These are phyloP conservation scores for Tinamus guttatus DNA, from an alignment of 2,113 vertebrate species.

Conservation along the genomic window DNA sequence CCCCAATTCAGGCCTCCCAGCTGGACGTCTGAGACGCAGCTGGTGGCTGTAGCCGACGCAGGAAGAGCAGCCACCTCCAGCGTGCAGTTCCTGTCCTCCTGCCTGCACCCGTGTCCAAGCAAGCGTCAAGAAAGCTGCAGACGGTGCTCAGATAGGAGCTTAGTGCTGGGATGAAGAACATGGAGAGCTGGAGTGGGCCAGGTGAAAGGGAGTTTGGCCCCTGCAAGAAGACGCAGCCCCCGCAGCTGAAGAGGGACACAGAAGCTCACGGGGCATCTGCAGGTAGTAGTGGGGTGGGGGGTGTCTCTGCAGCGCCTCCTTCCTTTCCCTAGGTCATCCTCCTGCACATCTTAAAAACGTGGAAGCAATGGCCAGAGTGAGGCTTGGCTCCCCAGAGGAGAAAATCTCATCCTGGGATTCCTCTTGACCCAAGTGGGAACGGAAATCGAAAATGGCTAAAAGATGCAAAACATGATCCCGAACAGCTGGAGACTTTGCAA, in stretches of 20 bases:
- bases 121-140: background rate
- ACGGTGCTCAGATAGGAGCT: background rate
- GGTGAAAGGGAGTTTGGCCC: background rate
- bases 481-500: constrained; percentile 44
- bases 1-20: background rate
- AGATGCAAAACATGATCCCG: background rate
- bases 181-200: background rate
- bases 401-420: background rate
- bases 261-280: background rate
- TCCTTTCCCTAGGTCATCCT: background rate
- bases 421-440: background rate
- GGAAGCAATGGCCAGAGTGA: background rate
- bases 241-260: background rate
- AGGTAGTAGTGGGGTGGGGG: fast-evolving
- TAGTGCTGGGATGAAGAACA: background rate
- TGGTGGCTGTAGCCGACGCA: background rate
- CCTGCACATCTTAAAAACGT: background rate
- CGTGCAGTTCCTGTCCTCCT: background rate
- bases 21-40: background rate
- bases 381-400: background rate
- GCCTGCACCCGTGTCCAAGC: background rate
- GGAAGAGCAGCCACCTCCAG: background rate
- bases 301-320: background rate
- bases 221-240: background rate
- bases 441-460: constrained; percentile 11